A percentile compares a stretch with the other conserved stretches of the same genome.
Evolutionary conservation across 92 coral and sea anemone genomes (phyloP).

Genomic region (Epizoanthus ramosus): DNA sequence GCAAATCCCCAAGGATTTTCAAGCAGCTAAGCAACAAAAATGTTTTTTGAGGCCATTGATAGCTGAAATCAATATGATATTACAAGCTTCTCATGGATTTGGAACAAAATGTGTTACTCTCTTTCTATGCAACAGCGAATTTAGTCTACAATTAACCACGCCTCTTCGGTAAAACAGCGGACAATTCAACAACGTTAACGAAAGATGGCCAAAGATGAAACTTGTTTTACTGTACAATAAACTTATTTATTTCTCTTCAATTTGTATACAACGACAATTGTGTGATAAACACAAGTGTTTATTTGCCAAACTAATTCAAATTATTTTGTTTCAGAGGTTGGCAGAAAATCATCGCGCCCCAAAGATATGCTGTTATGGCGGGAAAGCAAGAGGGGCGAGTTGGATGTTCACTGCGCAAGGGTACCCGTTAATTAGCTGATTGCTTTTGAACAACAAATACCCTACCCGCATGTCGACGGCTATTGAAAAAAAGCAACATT

Average conservation of each 20-base stretch:
- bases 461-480: conserved; percentile 31
- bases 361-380: conserved; percentile 12
- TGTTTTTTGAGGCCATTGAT: background rate
- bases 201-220: background rate
- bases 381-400: background rate
- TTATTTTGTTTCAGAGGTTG: conserved; percentile 16
- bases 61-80: background rate
- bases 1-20: conserved; percentile 9
- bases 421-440: conserved; percentile 43
- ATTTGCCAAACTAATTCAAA: conserved; percentile 9
- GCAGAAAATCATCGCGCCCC: background rate
- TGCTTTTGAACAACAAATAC: conserved; percentile 31
- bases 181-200: conserved; percentile 1
- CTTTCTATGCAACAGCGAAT: background rate
- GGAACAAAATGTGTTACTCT: background rate
- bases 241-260: background rate
- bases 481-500: conserved; percentile 34
- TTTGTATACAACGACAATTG: conserved; percentile 4
- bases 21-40: conserved; percentile 13
- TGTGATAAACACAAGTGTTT: conserved; percentile 17
- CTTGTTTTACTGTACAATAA: conserved; percentile 6
- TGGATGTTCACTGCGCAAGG: conserved; percentile 1
- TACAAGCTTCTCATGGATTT: too few relatives aligned
- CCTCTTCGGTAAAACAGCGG: background rate
- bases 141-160: background rate